A percentile compares a stretch with the other conserved stretches of the same genome.
These are phyloP conservation scores for Siderastrea siderea DNA, from an alignment of 92 coral and sea anemone genomes.

Conservation along the genomic window DNA sequence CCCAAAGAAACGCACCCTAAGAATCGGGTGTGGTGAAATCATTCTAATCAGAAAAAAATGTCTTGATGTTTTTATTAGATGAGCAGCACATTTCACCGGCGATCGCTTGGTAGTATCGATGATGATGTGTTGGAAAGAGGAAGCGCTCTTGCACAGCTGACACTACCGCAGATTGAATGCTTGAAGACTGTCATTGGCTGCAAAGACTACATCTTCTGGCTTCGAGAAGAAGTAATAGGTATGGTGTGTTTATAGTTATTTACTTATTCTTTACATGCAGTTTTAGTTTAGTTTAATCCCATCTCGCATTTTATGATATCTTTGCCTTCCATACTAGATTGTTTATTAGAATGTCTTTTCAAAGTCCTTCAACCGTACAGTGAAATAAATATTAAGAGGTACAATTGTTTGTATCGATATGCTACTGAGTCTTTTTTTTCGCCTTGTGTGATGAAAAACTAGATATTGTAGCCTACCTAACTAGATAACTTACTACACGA, in stretches of 20 bases:
- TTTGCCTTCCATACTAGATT: neutral
- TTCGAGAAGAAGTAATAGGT: slow-evolving; percentile 70
- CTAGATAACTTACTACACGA: no score
- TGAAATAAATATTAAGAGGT: no score
- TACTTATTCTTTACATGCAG: neutral
- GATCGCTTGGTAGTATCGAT: slow-evolving; percentile 58
- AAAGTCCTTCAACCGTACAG: no score
- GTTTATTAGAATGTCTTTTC: neutral
- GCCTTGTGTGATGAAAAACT: no score
- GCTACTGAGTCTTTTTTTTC: no score
- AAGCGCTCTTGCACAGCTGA: slow-evolving; percentile 45
- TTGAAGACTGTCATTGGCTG: slow-evolving; percentile 65
- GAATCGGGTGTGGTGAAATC: no score
- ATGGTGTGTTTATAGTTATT: neutral
- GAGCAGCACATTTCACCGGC: slow-evolving; percentile 41
- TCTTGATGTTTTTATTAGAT: slow-evolving; percentile 28
- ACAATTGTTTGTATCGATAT: no score
- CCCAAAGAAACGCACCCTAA: no score
- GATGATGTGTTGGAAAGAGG: slow-evolving; percentile 69
- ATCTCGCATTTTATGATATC: neutral
- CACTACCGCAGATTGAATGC: slow-evolving; percentile 57
- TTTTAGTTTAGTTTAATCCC: no score
- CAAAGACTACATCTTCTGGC: slow-evolving; percentile 76
- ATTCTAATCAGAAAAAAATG: no score
- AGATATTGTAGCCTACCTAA: no score